A percentile compares a stretch with the other conserved stretches of the same genome.
Evolutionary conservation across 2,113 vertebrate genomes (phyloP).

Genomic region (Pygoscelis adeliae): DNA sequence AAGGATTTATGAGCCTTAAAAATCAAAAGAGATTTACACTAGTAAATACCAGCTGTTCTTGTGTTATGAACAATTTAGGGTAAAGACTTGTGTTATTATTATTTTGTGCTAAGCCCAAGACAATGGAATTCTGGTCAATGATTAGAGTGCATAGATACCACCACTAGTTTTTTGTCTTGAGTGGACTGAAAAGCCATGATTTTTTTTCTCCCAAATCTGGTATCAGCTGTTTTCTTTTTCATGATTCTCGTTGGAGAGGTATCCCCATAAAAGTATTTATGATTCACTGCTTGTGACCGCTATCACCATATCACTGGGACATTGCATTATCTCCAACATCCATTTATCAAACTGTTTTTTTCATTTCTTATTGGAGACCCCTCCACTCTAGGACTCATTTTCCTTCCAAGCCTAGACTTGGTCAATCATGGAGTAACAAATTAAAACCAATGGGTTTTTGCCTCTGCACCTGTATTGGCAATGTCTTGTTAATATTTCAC

Average conservation of each 20-base stretch:
- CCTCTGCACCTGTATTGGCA: neutral
- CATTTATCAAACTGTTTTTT: neutral
- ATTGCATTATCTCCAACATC: neutral
- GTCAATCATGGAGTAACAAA: neutral
- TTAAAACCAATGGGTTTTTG: neutral
- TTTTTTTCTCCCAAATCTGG: neutral
- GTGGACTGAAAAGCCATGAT: neutral
- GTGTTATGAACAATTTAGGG: neutral
- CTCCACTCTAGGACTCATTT: neutral
- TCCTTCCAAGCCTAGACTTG: neutral
- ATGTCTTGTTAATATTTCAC: neutral
- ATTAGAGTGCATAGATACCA: neutral
- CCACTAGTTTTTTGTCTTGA: neutral
- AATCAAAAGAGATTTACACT: neutral
- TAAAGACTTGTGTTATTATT: rapidly evolving
- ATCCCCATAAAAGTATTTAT: neutral
- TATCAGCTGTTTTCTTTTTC: neutral
- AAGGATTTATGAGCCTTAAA: neutral
- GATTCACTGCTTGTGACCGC: neutral
- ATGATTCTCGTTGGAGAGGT: neutral
- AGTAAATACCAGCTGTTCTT: neutral
- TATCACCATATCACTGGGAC: neutral
- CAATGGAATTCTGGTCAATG: neutral
- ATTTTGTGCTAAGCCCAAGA: neutral
- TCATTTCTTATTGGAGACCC: neutral